Base-by-base conservation (phyloP, 35 echinoderm and acorn worm species). In the Lytechinus pictus region DNA sequence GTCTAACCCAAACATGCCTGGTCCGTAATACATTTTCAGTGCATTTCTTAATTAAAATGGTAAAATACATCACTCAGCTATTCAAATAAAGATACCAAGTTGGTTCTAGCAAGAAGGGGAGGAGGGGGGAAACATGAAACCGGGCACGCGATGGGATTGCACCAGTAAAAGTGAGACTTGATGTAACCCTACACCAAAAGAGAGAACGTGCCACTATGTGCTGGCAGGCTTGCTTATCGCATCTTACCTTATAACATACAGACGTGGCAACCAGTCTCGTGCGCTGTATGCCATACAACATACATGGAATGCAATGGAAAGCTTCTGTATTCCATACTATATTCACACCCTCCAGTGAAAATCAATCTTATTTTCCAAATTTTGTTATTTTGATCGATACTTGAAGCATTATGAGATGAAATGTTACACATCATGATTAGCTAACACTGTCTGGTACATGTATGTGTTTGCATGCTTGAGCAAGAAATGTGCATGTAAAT, bases 51-150 rank as follows among this genome's bases (percentile, higher is more conserved):
- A 79, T 79, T 79, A 79, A 79, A 79, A 79, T 79, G 66, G 66
- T 79, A 79, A 79, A 79, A 79, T 79, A 79, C 66, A 79, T 79
- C 66, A 79, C 66, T 79, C 66, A 79, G 66, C 66, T 79, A 44
- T 90, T 90, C 52, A 44, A 90, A 90, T 90, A 90, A 90, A 54
- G 88, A 90, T 90, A 54, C 88, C 52, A 90, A 33, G 88, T 90
- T 90, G 88, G 88, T 90, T 12, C 52, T 52, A 21, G 10, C 33
- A 21, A 9, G 52, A 21, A 24, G 52, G 10, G 52, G 52, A 9
- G 52, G 52, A 24, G n/a, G 66, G 66, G 66, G 88, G 88, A 51
- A 90, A 90, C 52, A 14, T 90, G 88, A 90, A 90, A 90, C 88
- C 88, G 6, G 29, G 52, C 3, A 21, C 16, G 27, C 88, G 28